phyloP scores from a whole-genome alignment of 1,140 invertebrate species.

The Lucilia cuprina region DNA sequence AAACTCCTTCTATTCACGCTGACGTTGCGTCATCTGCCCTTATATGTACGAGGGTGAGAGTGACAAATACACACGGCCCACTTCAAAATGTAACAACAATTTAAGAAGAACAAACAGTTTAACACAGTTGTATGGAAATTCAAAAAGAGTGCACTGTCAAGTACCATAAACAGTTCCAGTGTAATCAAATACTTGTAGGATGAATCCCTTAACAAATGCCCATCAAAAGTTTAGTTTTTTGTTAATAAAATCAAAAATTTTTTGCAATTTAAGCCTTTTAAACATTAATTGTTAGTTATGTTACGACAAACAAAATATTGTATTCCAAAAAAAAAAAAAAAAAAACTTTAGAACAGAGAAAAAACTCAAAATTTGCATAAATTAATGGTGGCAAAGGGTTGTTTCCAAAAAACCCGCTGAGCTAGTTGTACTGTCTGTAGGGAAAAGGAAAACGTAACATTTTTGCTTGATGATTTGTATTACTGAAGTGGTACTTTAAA shows the following conservation, averaged over 20 bases:
- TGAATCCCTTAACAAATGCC: background rate
- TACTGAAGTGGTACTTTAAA: background rate
- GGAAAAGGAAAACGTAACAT: background rate
- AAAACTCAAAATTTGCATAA: background rate
- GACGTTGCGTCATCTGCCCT: background rate
- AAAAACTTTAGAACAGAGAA: background rate
- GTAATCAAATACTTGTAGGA: constrained; percentile 9
- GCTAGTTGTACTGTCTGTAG: background rate
- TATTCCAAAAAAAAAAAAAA: background rate
- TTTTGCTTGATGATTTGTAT: background rate
- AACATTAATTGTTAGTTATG: constrained; percentile 1
- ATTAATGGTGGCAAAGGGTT: background rate
- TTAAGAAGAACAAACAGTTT: background rate
- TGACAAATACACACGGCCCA: background rate
- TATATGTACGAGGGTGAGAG: background rate
- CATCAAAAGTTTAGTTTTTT: background rate
- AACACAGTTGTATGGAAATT: background rate
- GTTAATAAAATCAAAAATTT: background rate
- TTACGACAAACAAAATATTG: background rate
- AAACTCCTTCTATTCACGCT: background rate
- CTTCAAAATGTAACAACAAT: background rate
- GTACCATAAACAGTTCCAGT: background rate
- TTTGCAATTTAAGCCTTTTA: constrained; percentile 5
- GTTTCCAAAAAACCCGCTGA: background rate
- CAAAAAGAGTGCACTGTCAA: background rate